Evolutionary conservation across 2,113 vertebrate genomes (phyloP), one percentile per base, ranked within the genome.

Genomic region (Ardeotis arabs): DNA sequence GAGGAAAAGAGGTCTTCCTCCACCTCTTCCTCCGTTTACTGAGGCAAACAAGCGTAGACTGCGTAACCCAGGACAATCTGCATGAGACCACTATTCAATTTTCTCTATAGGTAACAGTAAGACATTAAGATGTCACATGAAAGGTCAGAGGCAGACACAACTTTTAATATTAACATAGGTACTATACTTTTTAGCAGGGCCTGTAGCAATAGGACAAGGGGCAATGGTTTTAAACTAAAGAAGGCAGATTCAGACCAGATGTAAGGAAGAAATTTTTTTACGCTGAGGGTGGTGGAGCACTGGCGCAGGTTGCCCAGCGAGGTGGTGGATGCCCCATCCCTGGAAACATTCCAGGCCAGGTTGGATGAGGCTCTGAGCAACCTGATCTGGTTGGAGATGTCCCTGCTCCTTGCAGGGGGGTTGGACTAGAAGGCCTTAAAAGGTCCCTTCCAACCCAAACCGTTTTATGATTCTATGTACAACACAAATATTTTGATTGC

Each of bases 21-120:
- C 1, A n/a, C 22, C 37, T 56, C 47, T 13, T 77, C 23, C 35
- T 52, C 59, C 29, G 49, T 14, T 44, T 47, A n/a, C 31, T 21
- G 7, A 14, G 31, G 24, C 35, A 72, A 76, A 69, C 0, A 1
- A n/a, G 6, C 2, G 0, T 6, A 55, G 45, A 35, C 10, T 76
- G 27, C 28, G 20, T 47, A 67, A 67, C 18, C 24, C 19, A 62
- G 44, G 22, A 39, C 49, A 63, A 63, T 10, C 19, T n/a, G 33
- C 7, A 3, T 2, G 4, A 83, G 18, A 62, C 12, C 41, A 35
- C 27, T 62, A 45, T 11, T 35, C 35, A 23, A 24, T 72, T 72
- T 80, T 37, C 39, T 76, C 45, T 37, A 50, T 28, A 31, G 33
- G 9, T 12, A 60, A 60, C 5, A 64, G 16, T n/a, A 85, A 63